Conservation (phyloP, 2,113 vertebrate species). For the Urocynchramus pylzowi region DNA sequence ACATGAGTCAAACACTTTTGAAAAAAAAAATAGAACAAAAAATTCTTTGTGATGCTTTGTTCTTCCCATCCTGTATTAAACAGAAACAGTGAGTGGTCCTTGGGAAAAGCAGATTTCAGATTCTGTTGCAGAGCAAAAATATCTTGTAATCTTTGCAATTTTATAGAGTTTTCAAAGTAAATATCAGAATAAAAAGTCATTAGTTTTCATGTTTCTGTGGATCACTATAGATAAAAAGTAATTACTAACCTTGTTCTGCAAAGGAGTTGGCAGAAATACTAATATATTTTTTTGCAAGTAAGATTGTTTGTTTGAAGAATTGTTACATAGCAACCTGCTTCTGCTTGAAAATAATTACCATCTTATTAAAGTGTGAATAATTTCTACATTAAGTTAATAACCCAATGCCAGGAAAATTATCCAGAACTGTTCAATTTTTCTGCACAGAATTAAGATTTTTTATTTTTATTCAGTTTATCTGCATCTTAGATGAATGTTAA, state of each 20-base stretch:
- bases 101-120: not conserved
- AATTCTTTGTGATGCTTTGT: not conserved
- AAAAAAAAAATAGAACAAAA: not conserved
- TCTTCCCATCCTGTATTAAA: not conserved
- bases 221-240: not conserved
- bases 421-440: not conserved
- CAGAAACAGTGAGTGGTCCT: not conserved
- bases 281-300: not conserved
- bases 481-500: not conserved
- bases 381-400: not conserved
- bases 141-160: not conserved
- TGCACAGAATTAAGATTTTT: not conserved
- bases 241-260: not conserved
- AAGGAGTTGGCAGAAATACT: not conserved
- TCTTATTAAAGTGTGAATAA: not conserved
- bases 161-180: not conserved
- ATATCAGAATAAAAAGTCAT: not conserved
- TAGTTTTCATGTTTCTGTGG: not conserved
- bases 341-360: constrained; percentile 40
- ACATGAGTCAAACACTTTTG: not conserved
- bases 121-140: not conserved
- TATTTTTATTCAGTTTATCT: not conserved
- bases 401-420: not conserved
- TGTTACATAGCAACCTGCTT: constrained; percentile 30
- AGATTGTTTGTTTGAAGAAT: not conserved